phyloP scores from a whole-genome alignment of 2,888 invertebrate species.

The Epirrhoe alternata region DNA sequence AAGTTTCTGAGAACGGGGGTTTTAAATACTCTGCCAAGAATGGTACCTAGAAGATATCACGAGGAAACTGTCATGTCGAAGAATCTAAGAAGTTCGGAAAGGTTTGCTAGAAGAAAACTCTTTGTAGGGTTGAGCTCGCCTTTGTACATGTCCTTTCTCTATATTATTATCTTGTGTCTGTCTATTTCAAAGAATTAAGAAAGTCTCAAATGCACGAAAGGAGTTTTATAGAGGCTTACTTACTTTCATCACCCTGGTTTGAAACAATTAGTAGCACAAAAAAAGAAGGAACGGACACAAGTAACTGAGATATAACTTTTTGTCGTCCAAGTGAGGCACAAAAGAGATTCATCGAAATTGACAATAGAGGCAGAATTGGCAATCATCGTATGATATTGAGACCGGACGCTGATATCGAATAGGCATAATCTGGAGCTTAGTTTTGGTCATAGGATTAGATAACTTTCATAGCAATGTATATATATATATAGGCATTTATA shows the following conservation, averaged over 20 bases:
- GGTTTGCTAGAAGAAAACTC: no score
- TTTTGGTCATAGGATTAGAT: constrained; percentile 1
- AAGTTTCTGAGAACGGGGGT: background rate
- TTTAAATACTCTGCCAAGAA: background rate
- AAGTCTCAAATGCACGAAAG: no score
- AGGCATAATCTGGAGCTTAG: constrained; percentile 15
- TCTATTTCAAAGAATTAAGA: no score
- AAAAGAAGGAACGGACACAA: background rate
- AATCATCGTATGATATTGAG: constrained; percentile 48
- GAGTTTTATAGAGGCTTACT: no score
- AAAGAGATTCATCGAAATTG: constrained; percentile 29
- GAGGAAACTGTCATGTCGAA: no score
- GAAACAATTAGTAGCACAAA: no score
- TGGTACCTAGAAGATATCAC: background rate
- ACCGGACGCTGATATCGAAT: constrained; percentile 46
- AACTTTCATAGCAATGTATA: background rate
- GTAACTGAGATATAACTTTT: constrained; percentile 1
- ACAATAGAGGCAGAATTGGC: constrained; percentile 56
- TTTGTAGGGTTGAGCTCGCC: no score
- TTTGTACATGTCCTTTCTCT: no score
- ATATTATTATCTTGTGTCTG: no score
- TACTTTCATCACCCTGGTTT: no score
- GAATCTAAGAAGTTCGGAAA: no score
- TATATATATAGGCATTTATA: background rate
- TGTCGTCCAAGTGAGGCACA: constrained; percentile 10